Percentiles rank a stretch among this genome's conserved stretches.
Conservation (phyloP, 2,113 vertebrate species). For the Thalassarche chlororhynchos region DNA sequence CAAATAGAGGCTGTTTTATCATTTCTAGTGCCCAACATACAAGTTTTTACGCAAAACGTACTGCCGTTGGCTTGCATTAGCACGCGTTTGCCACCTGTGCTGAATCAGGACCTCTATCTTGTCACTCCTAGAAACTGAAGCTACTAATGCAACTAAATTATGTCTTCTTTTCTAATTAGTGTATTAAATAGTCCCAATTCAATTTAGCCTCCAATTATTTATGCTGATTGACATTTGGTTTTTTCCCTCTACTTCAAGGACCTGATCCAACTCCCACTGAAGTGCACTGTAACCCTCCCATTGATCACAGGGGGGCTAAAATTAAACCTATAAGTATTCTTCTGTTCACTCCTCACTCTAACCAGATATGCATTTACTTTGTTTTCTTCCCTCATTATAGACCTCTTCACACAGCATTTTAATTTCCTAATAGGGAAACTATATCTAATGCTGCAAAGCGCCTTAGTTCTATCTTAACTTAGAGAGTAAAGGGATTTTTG, state of each 20-base stretch:
- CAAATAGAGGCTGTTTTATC: accelerated
- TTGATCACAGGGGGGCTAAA: background rate
- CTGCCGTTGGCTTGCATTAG: accelerated
- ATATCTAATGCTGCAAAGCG: background rate
- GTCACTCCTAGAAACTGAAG: background rate
- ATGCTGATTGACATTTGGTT: background rate
- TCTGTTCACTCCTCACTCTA: background rate
- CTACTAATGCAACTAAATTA: background rate
- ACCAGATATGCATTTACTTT: background rate
- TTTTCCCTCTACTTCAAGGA: background rate
- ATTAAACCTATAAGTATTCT: background rate
- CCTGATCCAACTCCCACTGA: background rate
- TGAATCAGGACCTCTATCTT: background rate
- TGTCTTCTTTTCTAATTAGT: background rate
- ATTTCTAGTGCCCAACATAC: accelerated
- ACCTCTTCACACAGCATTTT: background rate
- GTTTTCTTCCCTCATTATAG: background rate
- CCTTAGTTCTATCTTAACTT: background rate
- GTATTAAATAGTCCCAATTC: background rate
- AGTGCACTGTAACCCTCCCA: background rate
- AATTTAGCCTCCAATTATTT: background rate
- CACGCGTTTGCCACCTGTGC: accelerated
- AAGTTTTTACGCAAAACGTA: background rate
- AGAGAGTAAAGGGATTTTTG: background rate
- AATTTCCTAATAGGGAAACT: background rate